A percentile compares a stretch with the other conserved stretches of the same genome.
phyloP scores from a whole-genome alignment of 2,888 invertebrate genomes.

The Epinotia demarniana region DNA sequence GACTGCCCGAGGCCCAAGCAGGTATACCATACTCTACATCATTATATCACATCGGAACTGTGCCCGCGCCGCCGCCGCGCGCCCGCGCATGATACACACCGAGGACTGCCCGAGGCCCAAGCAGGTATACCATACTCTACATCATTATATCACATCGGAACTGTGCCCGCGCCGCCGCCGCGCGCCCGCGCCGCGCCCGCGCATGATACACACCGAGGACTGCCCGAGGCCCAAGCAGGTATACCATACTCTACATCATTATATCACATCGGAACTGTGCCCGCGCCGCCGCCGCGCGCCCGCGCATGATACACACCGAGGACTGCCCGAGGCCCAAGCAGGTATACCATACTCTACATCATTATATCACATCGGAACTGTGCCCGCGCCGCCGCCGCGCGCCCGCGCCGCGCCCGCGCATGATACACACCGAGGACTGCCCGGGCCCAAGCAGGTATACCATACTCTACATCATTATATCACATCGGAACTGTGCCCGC shows the following conservation, averaged over 20 bases:
- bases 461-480: background rate
- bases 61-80: constrained; percentile 67
- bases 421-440: constrained; percentile 71
- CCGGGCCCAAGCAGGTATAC: constrained; percentile 88
- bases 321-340: constrained; percentile 88
- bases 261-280: too few relatives aligned
- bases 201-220: too few relatives aligned
- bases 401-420: constrained; percentile 61
- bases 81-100: constrained; percentile 59
- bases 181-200: too few relatives aligned
- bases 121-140: constrained; percentile 77
- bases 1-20: constrained; percentile 88
- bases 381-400: constrained; percentile 64
- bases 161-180: constrained; percentile 57
- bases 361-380: constrained; percentile 14
- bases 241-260: too few relatives aligned
- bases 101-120: constrained; percentile 87
- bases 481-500: constrained; percentile 49
- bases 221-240: too few relatives aligned
- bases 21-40: constrained; percentile 68
- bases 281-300: constrained; percentile 67
- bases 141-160: background rate
- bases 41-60: constrained; percentile 16
- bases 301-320: constrained; percentile 63
- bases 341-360: constrained; percentile 67